phyloP scores from a whole-genome alignment of 1,140 invertebrate species.

The Cheumatopsyche charites region DNA sequence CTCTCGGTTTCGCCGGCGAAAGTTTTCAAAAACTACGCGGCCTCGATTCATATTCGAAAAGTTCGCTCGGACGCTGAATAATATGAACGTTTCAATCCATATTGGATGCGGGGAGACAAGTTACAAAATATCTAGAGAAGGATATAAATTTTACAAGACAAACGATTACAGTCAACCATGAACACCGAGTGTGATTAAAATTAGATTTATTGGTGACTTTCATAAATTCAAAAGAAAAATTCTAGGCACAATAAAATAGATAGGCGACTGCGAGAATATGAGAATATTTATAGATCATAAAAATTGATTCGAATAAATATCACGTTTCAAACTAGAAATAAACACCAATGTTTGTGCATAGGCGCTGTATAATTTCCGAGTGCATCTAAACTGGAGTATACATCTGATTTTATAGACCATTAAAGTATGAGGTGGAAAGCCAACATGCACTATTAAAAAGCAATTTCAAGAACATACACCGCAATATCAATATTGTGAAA shows the following conservation, averaged over 20 bases:
- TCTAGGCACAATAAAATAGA: constrained; percentile 17
- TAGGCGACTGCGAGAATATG: neutral
- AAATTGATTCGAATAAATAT: constrained; percentile 11
- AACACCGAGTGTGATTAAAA: too few relatives aligned
- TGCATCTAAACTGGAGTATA: neutral
- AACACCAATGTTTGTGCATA: neutral
- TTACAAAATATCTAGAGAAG: too few relatives aligned
- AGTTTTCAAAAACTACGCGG: too few relatives aligned
- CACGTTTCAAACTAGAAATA: constrained; percentile 10
- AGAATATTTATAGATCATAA: neutral
- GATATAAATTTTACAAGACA: too few relatives aligned
- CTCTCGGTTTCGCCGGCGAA: too few relatives aligned
- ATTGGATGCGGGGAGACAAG: too few relatives aligned
- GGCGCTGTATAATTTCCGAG: neutral
- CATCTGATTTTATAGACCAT: constrained; percentile 10
- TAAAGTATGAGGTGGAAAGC: constrained; percentile 1
- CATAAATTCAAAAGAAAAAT: constrained; percentile 5
- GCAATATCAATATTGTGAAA: constrained; percentile 7
- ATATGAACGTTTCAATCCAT: too few relatives aligned
- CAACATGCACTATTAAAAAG: neutral
- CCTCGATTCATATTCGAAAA: too few relatives aligned
- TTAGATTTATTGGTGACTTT: neutral
- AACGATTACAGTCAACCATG: too few relatives aligned
- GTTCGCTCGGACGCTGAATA: too few relatives aligned
- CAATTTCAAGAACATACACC: constrained; percentile 1